Conservation (phyloP, 2,888 invertebrate genomes). For the Parnassius orleans region DNA sequence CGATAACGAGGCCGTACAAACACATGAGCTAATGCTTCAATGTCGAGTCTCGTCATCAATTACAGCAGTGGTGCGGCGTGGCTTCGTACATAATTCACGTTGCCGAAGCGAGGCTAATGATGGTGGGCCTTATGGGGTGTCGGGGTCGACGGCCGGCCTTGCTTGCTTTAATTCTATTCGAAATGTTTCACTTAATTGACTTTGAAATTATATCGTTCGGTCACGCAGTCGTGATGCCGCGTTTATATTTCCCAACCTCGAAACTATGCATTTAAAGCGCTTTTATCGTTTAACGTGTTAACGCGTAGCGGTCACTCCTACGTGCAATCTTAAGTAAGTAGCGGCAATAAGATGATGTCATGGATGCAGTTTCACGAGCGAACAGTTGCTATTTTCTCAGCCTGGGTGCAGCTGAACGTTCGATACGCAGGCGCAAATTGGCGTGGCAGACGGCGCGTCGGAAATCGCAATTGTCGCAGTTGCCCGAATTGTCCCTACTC, state of each 20-base stretch:
- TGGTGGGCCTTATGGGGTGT: conserved; percentile 38
- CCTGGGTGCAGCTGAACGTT: conserved; percentile 39
- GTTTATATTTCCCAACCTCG: conserved; percentile 20
- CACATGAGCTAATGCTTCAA: conserved; percentile 64
- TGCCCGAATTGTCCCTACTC: conserved; percentile 30
- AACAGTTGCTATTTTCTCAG: conserved; percentile 39
- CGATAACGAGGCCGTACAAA: conserved; percentile 67
- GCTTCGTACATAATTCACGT: conserved; percentile 48
- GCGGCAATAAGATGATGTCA: conserved; percentile 55
- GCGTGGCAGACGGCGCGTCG: conserved; percentile 68
- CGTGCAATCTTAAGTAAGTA: conserved; percentile 31
- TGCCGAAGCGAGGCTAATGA: conserved; percentile 46
- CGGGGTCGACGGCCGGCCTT: conserved; percentile 63
- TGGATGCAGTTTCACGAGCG: conserved; percentile 44
- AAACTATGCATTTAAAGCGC: conserved; percentile 27
- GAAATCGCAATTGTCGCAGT: conserved; percentile 62
- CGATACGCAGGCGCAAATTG: conserved; percentile 58
- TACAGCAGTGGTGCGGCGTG: conserved; percentile 29
- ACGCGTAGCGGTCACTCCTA: conserved; percentile 43
- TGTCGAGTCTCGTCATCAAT: conserved; percentile 47
- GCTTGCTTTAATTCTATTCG: conserved; percentile 44
- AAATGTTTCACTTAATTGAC: conserved; percentile 61
- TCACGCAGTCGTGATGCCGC: conserved; percentile 49
- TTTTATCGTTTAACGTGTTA: conserved; percentile 33
- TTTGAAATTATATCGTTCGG: conserved; percentile 56